These are phyloP conservation scores for Ennomos quercinarius DNA, from an alignment of 2,888 invertebrate species.

Conservation along the genomic window DNA sequence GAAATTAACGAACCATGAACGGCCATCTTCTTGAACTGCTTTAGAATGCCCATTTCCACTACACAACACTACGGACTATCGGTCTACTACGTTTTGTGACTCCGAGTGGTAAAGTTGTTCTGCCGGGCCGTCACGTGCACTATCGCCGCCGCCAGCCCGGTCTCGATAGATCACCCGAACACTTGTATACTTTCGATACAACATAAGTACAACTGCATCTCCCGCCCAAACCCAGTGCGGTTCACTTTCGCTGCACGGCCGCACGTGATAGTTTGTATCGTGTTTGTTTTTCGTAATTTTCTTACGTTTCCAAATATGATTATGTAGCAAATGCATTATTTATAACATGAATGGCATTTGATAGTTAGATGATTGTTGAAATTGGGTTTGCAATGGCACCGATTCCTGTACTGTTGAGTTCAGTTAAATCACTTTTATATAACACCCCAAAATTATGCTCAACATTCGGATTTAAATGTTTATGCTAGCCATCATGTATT, in stretches of 20 bases:
- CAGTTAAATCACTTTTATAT: too few relatives aligned
- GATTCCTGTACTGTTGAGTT: too few relatives aligned
- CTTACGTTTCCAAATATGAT: background rate
- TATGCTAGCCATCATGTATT: too few relatives aligned
- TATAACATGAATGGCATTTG: background rate
- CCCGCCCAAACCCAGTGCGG: conserved; percentile 60
- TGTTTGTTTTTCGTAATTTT: conserved; percentile 18
- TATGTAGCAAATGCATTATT: background rate
- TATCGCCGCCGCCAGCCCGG: conserved; percentile 59
- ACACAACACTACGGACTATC: conserved; percentile 23
- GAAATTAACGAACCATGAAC: conserved; percentile 63
- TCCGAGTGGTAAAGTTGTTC: conserved; percentile 27
- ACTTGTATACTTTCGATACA: conserved; percentile 42
- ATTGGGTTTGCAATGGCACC: too few relatives aligned
- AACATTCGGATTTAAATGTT: too few relatives aligned
- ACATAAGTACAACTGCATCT: conserved; percentile 54
- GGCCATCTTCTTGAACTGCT: conserved; percentile 79
- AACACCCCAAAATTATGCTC: too few relatives aligned
- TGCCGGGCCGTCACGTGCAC: conserved; percentile 51
- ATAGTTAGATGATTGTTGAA: too few relatives aligned
- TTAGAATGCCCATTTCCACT: conserved; percentile 72
- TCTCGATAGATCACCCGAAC: conserved; percentile 56
- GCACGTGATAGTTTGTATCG: conserved; percentile 29
- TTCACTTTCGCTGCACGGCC: conserved; percentile 41
- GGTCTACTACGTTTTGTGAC: background rate